Evolutionary conservation across 2,888 invertebrate species (phyloP).

Genomic region (Agriopis leucophaearia): DNA sequence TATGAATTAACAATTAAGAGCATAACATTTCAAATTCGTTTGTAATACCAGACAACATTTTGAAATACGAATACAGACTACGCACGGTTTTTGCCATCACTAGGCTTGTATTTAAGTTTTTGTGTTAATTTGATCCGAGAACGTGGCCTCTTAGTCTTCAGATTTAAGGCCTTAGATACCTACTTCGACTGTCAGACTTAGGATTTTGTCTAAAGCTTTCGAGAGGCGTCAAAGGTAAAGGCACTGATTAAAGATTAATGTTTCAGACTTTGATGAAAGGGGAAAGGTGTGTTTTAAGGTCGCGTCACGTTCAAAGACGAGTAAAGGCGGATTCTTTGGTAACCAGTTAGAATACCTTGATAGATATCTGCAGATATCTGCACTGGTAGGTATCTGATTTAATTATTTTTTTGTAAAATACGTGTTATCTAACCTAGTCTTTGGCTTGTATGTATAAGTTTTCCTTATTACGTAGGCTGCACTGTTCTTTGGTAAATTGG

Average conservation of each 20-base stretch:
- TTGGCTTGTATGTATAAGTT: too few species aligned
- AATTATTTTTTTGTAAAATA: too few species aligned
- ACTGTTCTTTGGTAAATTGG: too few species aligned
- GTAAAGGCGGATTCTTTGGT: background rate
- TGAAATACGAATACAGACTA: background rate
- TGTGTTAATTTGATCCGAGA: slow-evolving; percentile 12
- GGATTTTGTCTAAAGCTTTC: slow-evolving; percentile 20
- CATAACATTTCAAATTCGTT: background rate
- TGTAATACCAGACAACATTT: background rate
- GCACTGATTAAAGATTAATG: slow-evolving; percentile 27
- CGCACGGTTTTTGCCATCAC: background rate
- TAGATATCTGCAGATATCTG: background rate
- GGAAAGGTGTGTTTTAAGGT: slow-evolving; percentile 10
- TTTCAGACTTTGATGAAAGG: slow-evolving; percentile 20
- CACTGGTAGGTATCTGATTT: background rate
- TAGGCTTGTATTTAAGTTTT: slow-evolving; percentile 8
- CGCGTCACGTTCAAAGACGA: slow-evolving; percentile 1
- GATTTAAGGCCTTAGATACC: slow-evolving; percentile 26
- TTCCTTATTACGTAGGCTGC: too few species aligned
- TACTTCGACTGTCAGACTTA: slow-evolving; percentile 8
- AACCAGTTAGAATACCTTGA: too few species aligned
- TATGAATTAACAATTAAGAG: too few species aligned
- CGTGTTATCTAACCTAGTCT: too few species aligned
- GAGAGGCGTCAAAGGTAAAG: slow-evolving; percentile 22
- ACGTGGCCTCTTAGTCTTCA: slow-evolving; percentile 7